Evolutionary conservation across 53 echinoderm and acorn worm genomes (phyloP).

Genomic region (Pentamera pediparva): DNA sequence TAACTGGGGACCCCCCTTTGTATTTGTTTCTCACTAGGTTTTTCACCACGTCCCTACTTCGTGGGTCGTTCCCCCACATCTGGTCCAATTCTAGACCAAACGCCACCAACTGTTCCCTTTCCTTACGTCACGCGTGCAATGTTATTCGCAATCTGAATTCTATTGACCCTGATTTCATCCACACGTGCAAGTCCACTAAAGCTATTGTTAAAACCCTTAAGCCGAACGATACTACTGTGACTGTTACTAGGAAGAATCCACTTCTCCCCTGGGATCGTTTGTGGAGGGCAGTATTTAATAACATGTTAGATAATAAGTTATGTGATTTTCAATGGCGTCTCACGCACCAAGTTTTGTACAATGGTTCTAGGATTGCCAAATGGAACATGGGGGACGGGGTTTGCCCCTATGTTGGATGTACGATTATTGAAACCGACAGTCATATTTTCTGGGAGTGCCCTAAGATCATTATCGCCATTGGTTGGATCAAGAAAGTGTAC

Average conservation of each 20-base stretch:
- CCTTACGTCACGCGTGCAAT: neutral
- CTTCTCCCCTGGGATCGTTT: neutral
- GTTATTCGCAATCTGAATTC: neutral
- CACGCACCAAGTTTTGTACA: neutral
- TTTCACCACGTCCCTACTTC: slow-evolving; percentile 3
- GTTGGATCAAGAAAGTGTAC: neutral
- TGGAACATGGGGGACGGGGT: slow-evolving; percentile 35
- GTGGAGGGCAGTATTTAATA: neutral
- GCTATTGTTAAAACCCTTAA: neutral
- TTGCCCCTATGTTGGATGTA: slow-evolving; percentile 1
- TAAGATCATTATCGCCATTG: neutral
- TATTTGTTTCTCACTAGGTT: slow-evolving; percentile 19
- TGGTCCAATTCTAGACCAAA: slow-evolving; percentile 30
- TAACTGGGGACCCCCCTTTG: neutral
- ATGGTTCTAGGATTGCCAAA: neutral
- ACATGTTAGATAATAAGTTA: slow-evolving; percentile 21
- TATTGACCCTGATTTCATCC: neutral
- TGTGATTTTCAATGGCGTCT: slow-evolving; percentile 14
- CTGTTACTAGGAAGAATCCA: neutral
- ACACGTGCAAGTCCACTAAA: neutral
- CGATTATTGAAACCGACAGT: neutral
- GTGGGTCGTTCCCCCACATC: neutral
- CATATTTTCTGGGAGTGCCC: slow-evolving; percentile 33
- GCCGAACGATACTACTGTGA: neutral
- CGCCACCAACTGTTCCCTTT: neutral